phyloP scores from a whole-genome alignment of 2,888 invertebrate genomes.

The Lochmaea capreae region DNA sequence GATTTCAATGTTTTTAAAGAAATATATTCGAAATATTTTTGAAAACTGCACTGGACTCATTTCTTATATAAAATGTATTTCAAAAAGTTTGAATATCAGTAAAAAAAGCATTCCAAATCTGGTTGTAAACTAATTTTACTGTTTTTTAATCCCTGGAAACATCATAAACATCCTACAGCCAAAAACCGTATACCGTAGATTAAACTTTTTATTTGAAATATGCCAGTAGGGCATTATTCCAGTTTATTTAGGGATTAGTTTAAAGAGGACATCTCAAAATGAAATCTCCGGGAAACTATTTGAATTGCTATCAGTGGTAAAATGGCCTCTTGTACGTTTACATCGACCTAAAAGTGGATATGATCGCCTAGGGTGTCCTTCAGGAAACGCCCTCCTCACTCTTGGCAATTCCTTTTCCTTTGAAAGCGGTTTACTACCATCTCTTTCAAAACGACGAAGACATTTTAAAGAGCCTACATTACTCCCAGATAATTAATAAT shows the following conservation, averaged over 20 bases:
- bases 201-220: neutral
- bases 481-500: slow-evolving; percentile 38
- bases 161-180: neutral
- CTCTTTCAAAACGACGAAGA: slow-evolving; percentile 36
- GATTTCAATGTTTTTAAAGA: too few relatives aligned
- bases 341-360: slow-evolving; percentile 36
- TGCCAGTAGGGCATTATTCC: neutral
- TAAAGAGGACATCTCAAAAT: slow-evolving; percentile 16
- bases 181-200: neutral
- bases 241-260: slow-evolving; percentile 14
- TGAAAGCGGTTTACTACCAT: slow-evolving; percentile 35
- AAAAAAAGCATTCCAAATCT: neutral
- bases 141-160: neutral
- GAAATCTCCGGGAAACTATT: slow-evolving; percentile 32
- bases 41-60: too few relatives aligned
- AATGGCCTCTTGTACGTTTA: slow-evolving; percentile 35
- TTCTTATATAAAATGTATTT: too few relatives aligned
- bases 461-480: slow-evolving; percentile 32
- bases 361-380: slow-evolving; percentile 39
- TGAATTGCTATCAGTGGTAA: slow-evolving; percentile 32
- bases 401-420: slow-evolving; percentile 32
- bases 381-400: slow-evolving; percentile 34
- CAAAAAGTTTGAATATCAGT: neutral
- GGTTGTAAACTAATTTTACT: neutral
- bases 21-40: too few relatives aligned